Evolutionary conservation across 2,797 vertebrate species (phyloP).

Genomic region (Acanthiza pusilla): DNA sequence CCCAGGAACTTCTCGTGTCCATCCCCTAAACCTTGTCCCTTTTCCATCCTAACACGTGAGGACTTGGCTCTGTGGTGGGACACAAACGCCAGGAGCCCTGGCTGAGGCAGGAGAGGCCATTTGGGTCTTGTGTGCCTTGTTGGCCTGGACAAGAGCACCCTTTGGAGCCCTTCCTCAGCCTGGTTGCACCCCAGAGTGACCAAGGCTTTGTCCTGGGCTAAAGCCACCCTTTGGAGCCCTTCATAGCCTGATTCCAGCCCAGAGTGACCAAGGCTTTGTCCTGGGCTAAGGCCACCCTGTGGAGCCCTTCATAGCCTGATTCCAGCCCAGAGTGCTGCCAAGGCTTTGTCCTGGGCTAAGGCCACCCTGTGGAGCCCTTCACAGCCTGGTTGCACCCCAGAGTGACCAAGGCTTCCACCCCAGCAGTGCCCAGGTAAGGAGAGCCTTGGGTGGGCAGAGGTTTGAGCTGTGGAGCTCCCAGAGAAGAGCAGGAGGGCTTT

Average conservation of each 20-base stretch:
- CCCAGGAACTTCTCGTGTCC: accelerated
- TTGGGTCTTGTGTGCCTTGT: neutral
- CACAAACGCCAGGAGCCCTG: accelerated
- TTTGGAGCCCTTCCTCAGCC: no score
- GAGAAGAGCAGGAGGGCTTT: neutral
- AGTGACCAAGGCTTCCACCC: neutral
- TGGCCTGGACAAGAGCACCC: neutral
- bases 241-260: no score
- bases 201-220: neutral
- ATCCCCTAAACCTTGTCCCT: accelerated
- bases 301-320: accelerated
- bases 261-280: no score
- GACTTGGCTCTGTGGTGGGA: neutral
- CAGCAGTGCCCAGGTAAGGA: neutral
- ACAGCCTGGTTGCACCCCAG: accelerated
- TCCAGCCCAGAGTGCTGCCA: neutral
- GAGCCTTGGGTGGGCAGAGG: neutral
- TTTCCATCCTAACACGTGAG: accelerated
- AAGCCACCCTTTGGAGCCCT: no score
- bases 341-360: no score
- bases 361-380: accelerated
- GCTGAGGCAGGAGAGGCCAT: neutral
- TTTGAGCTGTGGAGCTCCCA: neutral
- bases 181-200: no score
- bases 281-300: no score